These are phyloP conservation scores for Zaprionus inermis DNA, from an alignment of 1,140 invertebrate genomes.

Conservation along the genomic window DNA sequence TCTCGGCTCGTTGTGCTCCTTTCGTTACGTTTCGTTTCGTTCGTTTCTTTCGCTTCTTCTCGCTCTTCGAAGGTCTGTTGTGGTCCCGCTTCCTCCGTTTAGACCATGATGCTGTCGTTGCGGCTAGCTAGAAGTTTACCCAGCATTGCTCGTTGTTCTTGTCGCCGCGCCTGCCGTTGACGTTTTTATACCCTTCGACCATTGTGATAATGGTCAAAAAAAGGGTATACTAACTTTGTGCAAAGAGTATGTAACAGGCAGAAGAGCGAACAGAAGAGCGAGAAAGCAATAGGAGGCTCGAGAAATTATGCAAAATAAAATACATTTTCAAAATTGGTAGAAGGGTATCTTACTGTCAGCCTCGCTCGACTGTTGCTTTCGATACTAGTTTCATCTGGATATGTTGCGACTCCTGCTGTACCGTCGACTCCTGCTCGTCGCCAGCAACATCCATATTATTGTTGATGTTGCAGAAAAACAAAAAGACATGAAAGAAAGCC, in stretches of 20 bases:
- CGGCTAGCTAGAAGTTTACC: slow-evolving; percentile 68
- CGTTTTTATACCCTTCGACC: slow-evolving; percentile 31
- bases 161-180: slow-evolving; percentile 51
- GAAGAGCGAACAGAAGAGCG: no score
- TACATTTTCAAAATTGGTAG: no score
- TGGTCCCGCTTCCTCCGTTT: slow-evolving; percentile 11
- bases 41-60: slow-evolving; percentile 11
- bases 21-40: slow-evolving; percentile 32
- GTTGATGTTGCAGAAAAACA: slow-evolving; percentile 75
- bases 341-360: no score
- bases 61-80: slow-evolving; percentile 29
- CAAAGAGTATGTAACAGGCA: no score
- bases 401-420: not conserved
- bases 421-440: not conserved
- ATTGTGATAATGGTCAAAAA: no score
- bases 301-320: no score
- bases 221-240: no score
- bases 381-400: slow-evolving; percentile 22
- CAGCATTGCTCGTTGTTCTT: slow-evolving; percentile 67
- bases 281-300: no score
- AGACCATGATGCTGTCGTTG: slow-evolving; percentile 35
- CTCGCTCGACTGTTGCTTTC: no score
- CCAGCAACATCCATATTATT: slow-evolving; percentile 47
- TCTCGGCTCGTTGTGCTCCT: slow-evolving; percentile 80
- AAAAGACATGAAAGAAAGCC: not conserved